These are phyloP conservation scores for Centroberyx gerrardi DNA, from an alignment of 2,797 vertebrate genomes.

Conservation along the genomic window DNA sequence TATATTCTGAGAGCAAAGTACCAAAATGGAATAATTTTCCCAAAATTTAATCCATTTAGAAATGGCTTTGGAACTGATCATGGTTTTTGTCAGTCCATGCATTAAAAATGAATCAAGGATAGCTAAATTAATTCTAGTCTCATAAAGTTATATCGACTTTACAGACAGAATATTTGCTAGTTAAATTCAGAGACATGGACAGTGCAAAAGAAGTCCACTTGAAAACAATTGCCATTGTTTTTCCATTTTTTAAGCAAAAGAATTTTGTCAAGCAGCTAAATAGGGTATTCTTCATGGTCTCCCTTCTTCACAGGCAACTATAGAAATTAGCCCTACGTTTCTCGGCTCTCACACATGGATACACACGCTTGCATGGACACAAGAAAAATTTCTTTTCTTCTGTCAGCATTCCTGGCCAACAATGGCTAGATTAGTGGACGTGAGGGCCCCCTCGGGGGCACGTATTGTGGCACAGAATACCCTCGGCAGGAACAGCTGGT, in stretches of 20 bases:
- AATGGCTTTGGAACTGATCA: constrained; percentile 65
- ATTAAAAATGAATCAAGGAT: constrained; percentile 53
- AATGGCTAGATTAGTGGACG: constrained; percentile 99
- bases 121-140: constrained; percentile 64
- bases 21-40: constrained; percentile 81
- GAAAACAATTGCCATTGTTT: constrained; percentile 86
- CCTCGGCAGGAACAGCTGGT: constrained; percentile 99
- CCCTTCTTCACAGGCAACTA: constrained; percentile 98
- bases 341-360: constrained; percentile 99
- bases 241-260: constrained; percentile 83
- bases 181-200: constrained; percentile 68
- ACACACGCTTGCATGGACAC: constrained; percentile 99
- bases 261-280: constrained; percentile 92
- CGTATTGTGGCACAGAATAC: constrained; percentile 99
- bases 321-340: constrained; percentile 99
- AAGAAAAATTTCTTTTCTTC: constrained; percentile 99
- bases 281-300: constrained; percentile 95
- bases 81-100: constrained; percentile 59
- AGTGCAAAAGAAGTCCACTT: constrained; percentile 79
- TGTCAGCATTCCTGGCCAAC: constrained; percentile 99
- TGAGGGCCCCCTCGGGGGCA: constrained; percentile 99
- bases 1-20: constrained; percentile 88
- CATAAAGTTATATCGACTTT: constrained; percentile 61
- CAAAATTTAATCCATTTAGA: constrained; percentile 76
- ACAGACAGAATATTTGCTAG: constrained; percentile 47